These are phyloP conservation scores for Dolomedes plantarius DNA, from an alignment of 2,888 invertebrate genomes.

Conservation along the genomic window DNA sequence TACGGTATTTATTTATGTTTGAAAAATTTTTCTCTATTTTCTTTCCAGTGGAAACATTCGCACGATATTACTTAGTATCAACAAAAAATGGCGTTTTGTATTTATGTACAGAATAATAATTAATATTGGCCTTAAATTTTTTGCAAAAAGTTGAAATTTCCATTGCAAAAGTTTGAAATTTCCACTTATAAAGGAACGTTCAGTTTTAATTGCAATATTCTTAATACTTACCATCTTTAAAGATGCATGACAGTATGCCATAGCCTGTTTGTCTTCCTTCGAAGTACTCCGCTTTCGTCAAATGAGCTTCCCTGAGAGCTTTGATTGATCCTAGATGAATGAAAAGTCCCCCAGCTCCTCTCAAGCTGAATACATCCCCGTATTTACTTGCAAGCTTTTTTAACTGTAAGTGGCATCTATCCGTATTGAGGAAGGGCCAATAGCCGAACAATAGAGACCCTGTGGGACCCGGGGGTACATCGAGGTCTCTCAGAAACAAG, in stretches of 20 bases:
- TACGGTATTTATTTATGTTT: no score
- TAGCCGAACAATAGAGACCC: conserved; percentile 33
- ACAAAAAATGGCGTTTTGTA: no score
- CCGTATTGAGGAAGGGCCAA: conserved; percentile 30
- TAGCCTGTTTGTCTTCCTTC: conserved; percentile 18
- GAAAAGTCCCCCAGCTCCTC: conserved; percentile 6
- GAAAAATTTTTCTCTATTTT: no score
- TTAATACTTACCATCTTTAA: conserved; percentile 24
- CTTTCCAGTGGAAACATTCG: no score
- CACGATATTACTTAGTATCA: no score
- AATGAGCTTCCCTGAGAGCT: conserved; percentile 24
- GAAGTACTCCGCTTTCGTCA: conserved; percentile 22
- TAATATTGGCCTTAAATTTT: no score
- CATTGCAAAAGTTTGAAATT: no score
- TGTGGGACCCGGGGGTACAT: conserved; percentile 36
- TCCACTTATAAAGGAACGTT: no score
- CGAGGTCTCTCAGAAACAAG: neutral
- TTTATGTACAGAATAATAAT: no score
- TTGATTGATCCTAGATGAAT: conserved; percentile 21
- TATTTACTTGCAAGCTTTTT: conserved; percentile 23
- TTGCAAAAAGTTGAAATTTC: no score
- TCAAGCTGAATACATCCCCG: conserved; percentile 29
- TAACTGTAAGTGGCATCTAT: conserved; percentile 19
- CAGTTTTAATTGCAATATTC: no score
- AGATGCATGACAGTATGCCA: neutral